Evolutionary conservation across 1,140 invertebrate species (phyloP).

Genomic region (Linepithema humile): DNA sequence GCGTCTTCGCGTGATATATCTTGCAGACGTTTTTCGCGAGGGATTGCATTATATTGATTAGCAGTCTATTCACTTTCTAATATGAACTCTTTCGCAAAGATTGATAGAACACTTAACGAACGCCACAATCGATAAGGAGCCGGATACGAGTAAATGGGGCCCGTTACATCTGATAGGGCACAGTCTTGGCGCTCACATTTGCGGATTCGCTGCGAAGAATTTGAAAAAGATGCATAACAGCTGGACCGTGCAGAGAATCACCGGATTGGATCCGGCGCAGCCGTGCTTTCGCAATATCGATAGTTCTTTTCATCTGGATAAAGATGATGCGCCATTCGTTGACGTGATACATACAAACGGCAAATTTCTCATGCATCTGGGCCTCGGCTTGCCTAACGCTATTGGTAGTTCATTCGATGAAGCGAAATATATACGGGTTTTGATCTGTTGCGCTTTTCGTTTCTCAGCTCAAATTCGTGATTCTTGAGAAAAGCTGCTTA

Average conservation of each 20-base stretch:
- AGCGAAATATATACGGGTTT: not conserved
- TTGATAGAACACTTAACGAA: slow-evolving; percentile 73
- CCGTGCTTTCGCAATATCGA: slow-evolving; percentile 86
- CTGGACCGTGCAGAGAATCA: slow-evolving; percentile 80
- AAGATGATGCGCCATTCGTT: slow-evolving; percentile 87
- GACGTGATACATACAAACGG: slow-evolving; percentile 90
- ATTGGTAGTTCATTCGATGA: slow-evolving; percentile 79
- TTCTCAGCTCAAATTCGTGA: not conserved
- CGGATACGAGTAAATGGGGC: slow-evolving; percentile 63
- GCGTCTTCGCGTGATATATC: too few relatives aligned
- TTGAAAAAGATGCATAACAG: slow-evolving; percentile 77
- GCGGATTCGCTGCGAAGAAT: slow-evolving; percentile 84
- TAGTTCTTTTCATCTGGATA: slow-evolving; percentile 83
- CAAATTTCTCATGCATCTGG: slow-evolving; percentile 81
- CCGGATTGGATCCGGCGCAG: slow-evolving; percentile 87
- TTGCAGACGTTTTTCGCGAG: not conserved
- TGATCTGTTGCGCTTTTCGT: not conserved
- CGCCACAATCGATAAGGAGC: slow-evolving; percentile 33
- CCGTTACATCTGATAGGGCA: slow-evolving; percentile 86
- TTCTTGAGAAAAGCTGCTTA: not conserved
- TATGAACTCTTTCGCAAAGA: slow-evolving; percentile 50
- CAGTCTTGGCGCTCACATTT: slow-evolving; percentile 87
- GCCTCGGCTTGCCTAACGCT: slow-evolving; percentile 85
- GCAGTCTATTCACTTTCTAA: not conserved
- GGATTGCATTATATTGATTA: not conserved